Conservation (phyloP, 2,797 vertebrate genomes). For the Periparus ater region DNA sequence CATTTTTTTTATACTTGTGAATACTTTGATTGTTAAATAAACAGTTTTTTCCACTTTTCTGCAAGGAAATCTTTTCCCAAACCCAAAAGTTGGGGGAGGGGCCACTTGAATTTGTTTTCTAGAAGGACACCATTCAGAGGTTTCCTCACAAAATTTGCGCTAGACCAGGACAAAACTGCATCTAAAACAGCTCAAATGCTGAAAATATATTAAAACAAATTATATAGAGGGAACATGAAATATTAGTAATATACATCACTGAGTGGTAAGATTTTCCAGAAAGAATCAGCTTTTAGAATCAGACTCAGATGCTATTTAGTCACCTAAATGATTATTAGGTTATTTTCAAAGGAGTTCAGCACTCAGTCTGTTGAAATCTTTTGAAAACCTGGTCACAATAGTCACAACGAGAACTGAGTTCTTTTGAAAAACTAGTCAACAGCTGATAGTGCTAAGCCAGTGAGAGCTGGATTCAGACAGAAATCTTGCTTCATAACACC, state of each 20-base stretch:
- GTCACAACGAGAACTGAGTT: neutral
- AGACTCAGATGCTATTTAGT: neutral
- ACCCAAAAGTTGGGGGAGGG: too few species aligned
- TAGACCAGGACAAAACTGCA: neutral
- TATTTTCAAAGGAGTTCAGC: neutral
- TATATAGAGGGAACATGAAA: neutral
- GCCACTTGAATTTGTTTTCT: too few species aligned
- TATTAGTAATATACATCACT: neutral
- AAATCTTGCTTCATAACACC: constrained; percentile 10
- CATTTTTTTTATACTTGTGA: too few species aligned
- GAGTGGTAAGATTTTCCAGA: neutral
- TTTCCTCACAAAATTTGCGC: too few species aligned
- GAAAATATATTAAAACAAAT: neutral
- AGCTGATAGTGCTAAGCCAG: neutral
- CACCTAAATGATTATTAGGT: constrained; percentile 20
- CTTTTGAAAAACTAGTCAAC: constrained; percentile 27
- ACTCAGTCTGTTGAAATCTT: constrained; percentile 19
- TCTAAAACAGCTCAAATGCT: neutral
- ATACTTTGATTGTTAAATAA: too few species aligned
- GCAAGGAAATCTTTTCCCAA: too few species aligned
- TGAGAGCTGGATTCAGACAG: neutral
- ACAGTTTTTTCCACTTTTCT: too few species aligned
- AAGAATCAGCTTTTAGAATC: neutral
- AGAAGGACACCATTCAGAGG: too few species aligned
- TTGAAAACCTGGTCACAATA: constrained; percentile 42